Base-by-base conservation (phyloP, 2,113 vertebrate genomes). In the Phylloscopus whistleri region DNA sequence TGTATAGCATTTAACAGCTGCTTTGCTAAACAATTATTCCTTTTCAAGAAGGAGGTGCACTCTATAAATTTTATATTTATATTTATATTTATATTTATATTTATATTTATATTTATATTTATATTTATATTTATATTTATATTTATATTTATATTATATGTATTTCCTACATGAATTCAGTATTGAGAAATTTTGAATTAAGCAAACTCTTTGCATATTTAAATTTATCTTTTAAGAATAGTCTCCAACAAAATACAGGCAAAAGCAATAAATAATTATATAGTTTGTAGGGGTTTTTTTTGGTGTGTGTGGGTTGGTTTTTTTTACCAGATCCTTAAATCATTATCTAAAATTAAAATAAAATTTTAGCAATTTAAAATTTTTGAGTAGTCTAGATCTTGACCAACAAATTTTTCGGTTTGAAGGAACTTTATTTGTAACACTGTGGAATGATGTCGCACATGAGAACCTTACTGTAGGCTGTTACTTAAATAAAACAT, bases 221-320 rank as follows among this genome's bases (percentile, higher is more conserved):
- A 52, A 70, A 35, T 63, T 67, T 80, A 9, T 52, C 41, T 93
- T 66, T 53, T 17, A 49, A 67, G 23, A 58, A 53, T 51, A 70
- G 11, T 52, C 8, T 56, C 6, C 39, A 77, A 19, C 4, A 82
- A 79, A 90, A 64, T 70, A 58, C 73, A 63, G 22, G 14, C 10
- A 48, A 70, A 64, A 24, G 0, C 14, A 92, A 7, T 49, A 83
- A 24, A 18, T 41, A 53, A 69, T 80, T 78, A 13, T 53, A 0
- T 60, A 12, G 3, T 28, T 17, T 68, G 2, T 21, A 35, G 14
- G 7, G 3, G 0, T 6, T 6, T 33, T 13, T 56, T 26, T 17
- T 27, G 1, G 23, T 24, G 3, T 13, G 2, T 56, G 6, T 41
- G 14, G 48, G 35, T 64, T n/a, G 51, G 6, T 5, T 37, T 63